Evolutionary conservation across 2,797 vertebrate genomes (phyloP), one percentile per base, ranked within the genome.

Genomic region (Danio albolineatus): DNA sequence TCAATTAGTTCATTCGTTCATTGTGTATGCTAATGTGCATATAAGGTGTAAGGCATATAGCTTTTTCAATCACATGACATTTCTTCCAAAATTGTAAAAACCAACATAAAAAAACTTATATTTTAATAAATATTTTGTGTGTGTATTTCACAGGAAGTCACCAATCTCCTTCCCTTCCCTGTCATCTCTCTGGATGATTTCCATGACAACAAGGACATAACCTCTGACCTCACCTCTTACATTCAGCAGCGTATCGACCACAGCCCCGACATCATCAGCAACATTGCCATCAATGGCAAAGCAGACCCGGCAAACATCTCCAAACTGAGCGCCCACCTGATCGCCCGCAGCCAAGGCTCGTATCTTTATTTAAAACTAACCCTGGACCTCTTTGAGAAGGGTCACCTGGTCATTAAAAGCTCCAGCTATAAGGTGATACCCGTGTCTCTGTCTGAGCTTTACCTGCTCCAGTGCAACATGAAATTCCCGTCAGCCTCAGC

Each of bases 391-490:
- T 97, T 99, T 89, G 96, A 99, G 81, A 95, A 92, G 82, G 96
- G 96, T 57, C 96, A 98, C 84, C 88, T 99, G 87, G 93, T 96
- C 79, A 95, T 98, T 80, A 98, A 98, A 89, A 97, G 96, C 46
- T 95, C 97, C 74, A 97, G 96, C 92, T 99, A 97, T 91, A 96
- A 98, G 88, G 97, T 97, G 76, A 97, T 99, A 82, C 98, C 98
- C 0, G 96, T 98, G 81, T 99, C 97, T 2, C 89, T 99, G 46
- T 96, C 97, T 0, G 97, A 99, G 91, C 95, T 98, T 76, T 99
- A 98, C 87, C 92, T 98, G 88, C 95, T 99, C 78, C 97, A 98
- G 93, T 99, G 97, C 87, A 97, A 94, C 69, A 94, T 95, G 91
- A 96, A 94, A 87, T 98, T 99, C 86, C 91, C 90, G 9, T 95